Base-by-base conservation (phyloP, 2,888 invertebrate species). In the Agriopis marginaria region DNA sequence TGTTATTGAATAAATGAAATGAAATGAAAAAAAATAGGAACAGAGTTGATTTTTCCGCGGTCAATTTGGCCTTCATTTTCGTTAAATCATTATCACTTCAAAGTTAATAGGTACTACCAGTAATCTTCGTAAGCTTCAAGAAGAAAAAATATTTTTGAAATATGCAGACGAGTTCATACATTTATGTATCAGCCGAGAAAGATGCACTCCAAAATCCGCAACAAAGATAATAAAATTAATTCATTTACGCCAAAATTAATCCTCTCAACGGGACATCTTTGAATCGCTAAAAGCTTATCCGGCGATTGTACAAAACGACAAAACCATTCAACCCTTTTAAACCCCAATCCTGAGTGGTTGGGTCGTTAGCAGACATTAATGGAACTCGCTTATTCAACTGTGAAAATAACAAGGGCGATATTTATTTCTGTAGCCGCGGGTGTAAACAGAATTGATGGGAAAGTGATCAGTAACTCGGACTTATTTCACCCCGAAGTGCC, bases 311-410 rank as follows among this genome's bases (percentile, higher is more conserved):
- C 91, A 89, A 92, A 92, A 92, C 91, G 70, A 70, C 76, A 70
- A 76, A 76, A 76, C 76, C 93, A 91, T 92, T 93, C 93, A 92
- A 93, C 93, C 93, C 93, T 93, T 94, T 94, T 92, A 92, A 92
- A 91, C 89, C 93, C 89, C 90, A 92, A 91, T 92, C 89, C 91
- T 84, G 88, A 93, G 91, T 89, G 90, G 92, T 92, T 89, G 91
- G 93, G 92, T 93, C 93, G 93, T 94, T 93, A 94, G 92, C 86
- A 89, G 89, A 89, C 93, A 93, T 93, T 93, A 93, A 94, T 93
- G 93, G 92, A 90, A 93, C 92, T 84, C 88, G 86, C 86, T 86
- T 89, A 88, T 84, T 89, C 90, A 88, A 84, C 89, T 89, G 89
- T 92, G 90, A 90, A 92, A 92, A 91, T 92, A 92, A 92, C 91